phyloP scores from a whole-genome alignment of 2,113 vertebrate species.

The Oryzias curvinotus region DNA sequence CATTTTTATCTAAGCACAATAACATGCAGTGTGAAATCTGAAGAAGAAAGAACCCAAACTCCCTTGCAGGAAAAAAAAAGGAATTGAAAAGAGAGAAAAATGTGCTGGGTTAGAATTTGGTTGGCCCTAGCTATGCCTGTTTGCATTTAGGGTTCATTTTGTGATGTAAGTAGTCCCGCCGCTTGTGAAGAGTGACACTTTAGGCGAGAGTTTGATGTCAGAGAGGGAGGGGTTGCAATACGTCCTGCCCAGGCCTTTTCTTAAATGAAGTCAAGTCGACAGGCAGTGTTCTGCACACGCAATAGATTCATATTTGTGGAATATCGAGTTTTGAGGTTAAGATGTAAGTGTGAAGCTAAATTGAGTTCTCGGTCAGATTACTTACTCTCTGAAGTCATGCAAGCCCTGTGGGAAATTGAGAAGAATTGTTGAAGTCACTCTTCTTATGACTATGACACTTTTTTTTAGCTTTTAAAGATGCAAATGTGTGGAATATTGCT shows the following conservation, averaged over 20 bases:
- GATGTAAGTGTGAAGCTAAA: conserved; percentile 63
- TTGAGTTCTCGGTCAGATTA: conserved; percentile 66
- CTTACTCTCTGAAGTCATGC: conserved; percentile 62
- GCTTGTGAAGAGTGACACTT: conserved; percentile 54
- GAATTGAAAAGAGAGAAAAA: background rate
- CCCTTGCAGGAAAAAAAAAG: conserved; percentile 36
- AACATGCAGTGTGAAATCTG: conserved; percentile 71
- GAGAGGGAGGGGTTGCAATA: conserved; percentile 53
- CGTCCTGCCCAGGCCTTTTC: conserved; percentile 41
- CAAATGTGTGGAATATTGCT: conserved; percentile 52
- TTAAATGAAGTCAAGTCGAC: conserved; percentile 61
- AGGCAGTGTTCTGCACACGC: conserved; percentile 38
- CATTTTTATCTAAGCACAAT: conserved; percentile 74
- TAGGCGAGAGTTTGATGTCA: conserved; percentile 61
- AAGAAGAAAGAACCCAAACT: conserved; percentile 56
- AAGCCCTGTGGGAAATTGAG: conserved; percentile 66
- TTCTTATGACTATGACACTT: conserved; percentile 39
- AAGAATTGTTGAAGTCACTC: conserved; percentile 63
- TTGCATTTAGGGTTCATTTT: conserved; percentile 76
- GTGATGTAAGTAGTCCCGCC: conserved; percentile 71
- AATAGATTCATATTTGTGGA: conserved; percentile 54
- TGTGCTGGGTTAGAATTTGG: conserved; percentile 31
- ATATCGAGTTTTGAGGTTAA: conserved; percentile 59
- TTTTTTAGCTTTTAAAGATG: conserved; percentile 11
- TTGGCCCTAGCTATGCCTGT: conserved; percentile 67